Base-by-base conservation (phyloP, 2,113 vertebrate species). In the Pao palembangensis region DNA sequence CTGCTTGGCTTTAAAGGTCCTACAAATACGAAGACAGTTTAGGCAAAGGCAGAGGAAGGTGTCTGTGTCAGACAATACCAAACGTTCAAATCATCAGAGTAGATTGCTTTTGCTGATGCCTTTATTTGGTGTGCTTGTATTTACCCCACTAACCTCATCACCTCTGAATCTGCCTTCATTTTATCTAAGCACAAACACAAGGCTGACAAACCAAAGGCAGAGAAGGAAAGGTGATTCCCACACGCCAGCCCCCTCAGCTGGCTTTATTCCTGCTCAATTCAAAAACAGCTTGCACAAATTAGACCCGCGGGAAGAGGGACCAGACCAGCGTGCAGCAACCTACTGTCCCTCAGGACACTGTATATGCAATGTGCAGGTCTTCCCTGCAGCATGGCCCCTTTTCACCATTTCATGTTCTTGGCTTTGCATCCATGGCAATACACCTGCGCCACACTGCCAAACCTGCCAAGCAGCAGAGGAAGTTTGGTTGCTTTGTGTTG, bases 281-380 rank as follows among this genome's bases (percentile, higher is more conserved):
- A 79, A 82, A 84, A 84, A 71, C 77, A 79, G 78, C 83, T 72
- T 81, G 78, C 81, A 79, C 84, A 90, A 91, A 91, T 90, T 87
- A 90, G 85, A 78, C 85, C 87, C 85, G 75, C 44, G 80, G 87
- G 88, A 80, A 62, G 73, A 61, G 61, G 65, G 78, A 76, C 61
- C 53, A 80, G 86, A 80, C 80, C 84, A 83, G 57, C 34, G 53
- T 79, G 72, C 76, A 69, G 82, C 71, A 75, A 71, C 68, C 73
- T 71, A 73, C 81, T 78, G 83, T 80, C 84, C 83, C 69, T 85
- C 83, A 73, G 73, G 71, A 76, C 71, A 51, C 52, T 64, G 62
- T 60, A 65, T 61, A 76, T n/a, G 43, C 68, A 73, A 67, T 57
- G 52, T 77, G 75, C 76, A 80, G 79, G 80, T 82, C 79, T 78